Conservation (phyloP, 1,140 invertebrate species). For the Drosophila oshimai region DNA sequence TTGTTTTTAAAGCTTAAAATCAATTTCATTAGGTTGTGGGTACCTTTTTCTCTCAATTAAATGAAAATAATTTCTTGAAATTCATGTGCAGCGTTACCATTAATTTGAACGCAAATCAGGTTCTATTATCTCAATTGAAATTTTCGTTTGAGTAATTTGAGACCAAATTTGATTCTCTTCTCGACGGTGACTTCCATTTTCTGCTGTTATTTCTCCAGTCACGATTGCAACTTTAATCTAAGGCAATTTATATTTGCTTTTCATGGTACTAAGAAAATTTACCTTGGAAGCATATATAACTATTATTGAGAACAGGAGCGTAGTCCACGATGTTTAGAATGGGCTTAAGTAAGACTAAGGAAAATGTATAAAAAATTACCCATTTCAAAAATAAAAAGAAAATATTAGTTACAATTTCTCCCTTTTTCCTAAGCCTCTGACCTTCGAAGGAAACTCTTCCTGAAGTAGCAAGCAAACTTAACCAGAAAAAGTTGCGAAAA, state of each 20-base stretch:
- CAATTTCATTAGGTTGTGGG: no score
- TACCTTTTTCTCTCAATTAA: neutral
- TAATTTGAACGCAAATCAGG: slow-evolving; percentile 15
- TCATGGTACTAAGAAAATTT: slow-evolving; percentile 3
- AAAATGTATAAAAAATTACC: neutral
- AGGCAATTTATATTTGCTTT: slow-evolving; percentile 50
- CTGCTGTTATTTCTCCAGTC: slow-evolving; percentile 9
- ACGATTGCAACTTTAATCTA: slow-evolving; percentile 50
- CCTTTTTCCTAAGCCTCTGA: neutral
- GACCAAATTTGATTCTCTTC: slow-evolving; percentile 15
- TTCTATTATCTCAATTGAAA: slow-evolving; percentile 37
- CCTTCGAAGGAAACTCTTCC: slow-evolving; percentile 2
- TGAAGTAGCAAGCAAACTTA: slow-evolving; percentile 16
- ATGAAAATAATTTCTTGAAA: neutral
- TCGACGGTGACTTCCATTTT: slow-evolving; percentile 2
- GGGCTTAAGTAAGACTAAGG: neutral
- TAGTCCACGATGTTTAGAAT: neutral
- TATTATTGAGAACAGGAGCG: neutral
- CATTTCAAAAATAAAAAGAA: no score
- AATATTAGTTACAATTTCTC: neutral
- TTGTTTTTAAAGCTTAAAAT: neutral
- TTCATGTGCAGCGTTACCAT: neutral
- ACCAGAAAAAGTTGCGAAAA: slow-evolving; percentile 40
- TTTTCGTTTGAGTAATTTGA: slow-evolving; percentile 37
- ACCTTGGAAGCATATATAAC: slow-evolving; percentile 1